These are phyloP conservation scores for Fistularia commersonii DNA, from an alignment of 2,797 vertebrate genomes.

Conservation along the genomic window DNA sequence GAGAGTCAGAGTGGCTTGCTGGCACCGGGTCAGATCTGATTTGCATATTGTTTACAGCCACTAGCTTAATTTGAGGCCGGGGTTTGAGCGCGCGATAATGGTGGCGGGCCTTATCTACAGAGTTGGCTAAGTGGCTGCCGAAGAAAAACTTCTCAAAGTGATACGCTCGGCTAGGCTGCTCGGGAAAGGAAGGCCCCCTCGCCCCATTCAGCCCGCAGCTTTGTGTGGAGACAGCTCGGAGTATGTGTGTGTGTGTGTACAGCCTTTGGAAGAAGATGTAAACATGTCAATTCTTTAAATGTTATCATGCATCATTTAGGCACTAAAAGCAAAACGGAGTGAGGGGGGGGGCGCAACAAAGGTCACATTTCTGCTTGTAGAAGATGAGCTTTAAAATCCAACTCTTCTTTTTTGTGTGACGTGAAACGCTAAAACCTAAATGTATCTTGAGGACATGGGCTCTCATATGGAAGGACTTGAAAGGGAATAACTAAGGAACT, in stretches of 20 bases:
- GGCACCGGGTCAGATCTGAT: slow-evolving; percentile 56
- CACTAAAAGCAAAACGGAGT: slow-evolving; percentile 1
- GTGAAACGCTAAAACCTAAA: too few species aligned
- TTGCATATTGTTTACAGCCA: slow-evolving; percentile 66
- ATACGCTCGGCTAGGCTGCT: slow-evolving; percentile 27
- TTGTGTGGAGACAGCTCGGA: slow-evolving; percentile 4
- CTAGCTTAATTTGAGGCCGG: slow-evolving; percentile 56
- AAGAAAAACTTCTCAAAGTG: slow-evolving; percentile 49
- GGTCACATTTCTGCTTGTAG: not conserved
- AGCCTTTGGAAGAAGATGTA: slow-evolving; percentile 13
- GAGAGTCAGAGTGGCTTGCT: slow-evolving; percentile 54
- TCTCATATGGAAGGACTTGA: too few species aligned
- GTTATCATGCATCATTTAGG: slow-evolving; percentile 9
- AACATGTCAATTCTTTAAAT: slow-evolving; percentile 18
- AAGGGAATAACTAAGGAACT: too few species aligned
- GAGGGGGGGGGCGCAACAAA: not conserved
- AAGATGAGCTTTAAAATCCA: slow-evolving; percentile 1
- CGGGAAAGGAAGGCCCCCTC: slow-evolving; percentile 7
- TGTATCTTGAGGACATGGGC: too few species aligned
- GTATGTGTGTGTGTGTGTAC: too few species aligned
- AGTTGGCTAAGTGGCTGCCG: slow-evolving; percentile 30
- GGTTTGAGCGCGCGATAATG: slow-evolving; percentile 44
- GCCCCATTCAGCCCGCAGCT: slow-evolving; percentile 7
- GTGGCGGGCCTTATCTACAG: slow-evolving; percentile 30
- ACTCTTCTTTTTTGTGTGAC: too few species aligned